Percentiles rank a stretch among this genome's conserved stretches.
phyloP scores from a whole-genome alignment of 2,797 vertebrate genomes.

The Sebastes iracundus region DNA sequence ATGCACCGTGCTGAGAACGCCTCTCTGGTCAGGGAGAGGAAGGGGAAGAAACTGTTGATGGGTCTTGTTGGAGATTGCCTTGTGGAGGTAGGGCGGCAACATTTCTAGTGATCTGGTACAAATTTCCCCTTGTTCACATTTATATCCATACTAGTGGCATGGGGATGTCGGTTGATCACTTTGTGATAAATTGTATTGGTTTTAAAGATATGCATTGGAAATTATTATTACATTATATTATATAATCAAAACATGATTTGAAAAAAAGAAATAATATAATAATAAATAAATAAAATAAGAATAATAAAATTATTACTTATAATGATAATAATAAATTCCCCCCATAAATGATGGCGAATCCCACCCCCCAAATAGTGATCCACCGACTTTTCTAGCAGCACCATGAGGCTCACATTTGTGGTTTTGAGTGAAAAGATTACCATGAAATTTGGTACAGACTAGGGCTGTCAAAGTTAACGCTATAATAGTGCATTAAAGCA shows the following conservation, averaged over 20 bases:
- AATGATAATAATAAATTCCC: too few species aligned
- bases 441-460: background rate
- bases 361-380: background rate
- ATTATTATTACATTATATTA: too few species aligned
- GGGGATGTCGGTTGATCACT: background rate
- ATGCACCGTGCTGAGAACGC: conserved; percentile 94
- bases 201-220: too few species aligned
- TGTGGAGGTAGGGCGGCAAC: conserved; percentile 87
- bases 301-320: too few species aligned
- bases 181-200: too few species aligned
- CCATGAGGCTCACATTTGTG: background rate
- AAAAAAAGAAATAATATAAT: too few species aligned
- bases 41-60: conserved; percentile 85
- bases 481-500: too few species aligned
- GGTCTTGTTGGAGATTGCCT: conserved; percentile 93
- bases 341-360: too few species aligned
- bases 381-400: background rate
- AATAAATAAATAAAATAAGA: too few species aligned
- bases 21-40: conserved; percentile 88
- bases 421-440: background rate
- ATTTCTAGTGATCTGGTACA: background rate
- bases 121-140: background rate
- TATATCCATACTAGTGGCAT: rapidly evolving
- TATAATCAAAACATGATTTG: too few species aligned
- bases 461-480: too few species aligned